Base-by-base conservation (phyloP, 2,113 vertebrate species). In the Chloroceryle aenea region DNA sequence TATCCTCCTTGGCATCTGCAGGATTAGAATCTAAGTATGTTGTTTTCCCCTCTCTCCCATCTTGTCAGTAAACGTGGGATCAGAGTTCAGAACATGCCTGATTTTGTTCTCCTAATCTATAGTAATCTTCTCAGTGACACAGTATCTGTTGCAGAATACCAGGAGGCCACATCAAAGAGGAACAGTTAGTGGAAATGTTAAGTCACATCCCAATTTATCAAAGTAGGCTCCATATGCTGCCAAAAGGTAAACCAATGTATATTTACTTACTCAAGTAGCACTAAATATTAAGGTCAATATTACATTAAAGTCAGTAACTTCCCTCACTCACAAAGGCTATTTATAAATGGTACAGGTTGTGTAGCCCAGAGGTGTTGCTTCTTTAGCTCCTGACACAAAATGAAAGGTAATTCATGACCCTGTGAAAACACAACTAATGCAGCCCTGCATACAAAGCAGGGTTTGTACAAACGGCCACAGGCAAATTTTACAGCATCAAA, bases 1-100 rank as follows among this genome's bases (percentile, higher is more conserved):
- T 1, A 1, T 83, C 71, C 66, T 86, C 43, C 83, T 78, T 68
- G 72, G 52, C 0, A 8, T 77, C 45, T 80, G 79, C 58, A 80
- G 71, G 85, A 95, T 95, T 94, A 96, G 85, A 92, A 63, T 36
- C 55, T 91, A 96, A 97, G 89, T 56, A 96, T 56, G 84, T 79
- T 85, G 76, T 64, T 89, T 93, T 73, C 38, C 69, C 29, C 14
- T 23, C 85, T 90, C 71, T 74, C n/a, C 58, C 1, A 0, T 93
- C 67, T 74, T 85, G 78, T 87, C 76, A 91, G 82, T 82, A 87
- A 91, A 95, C 0, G 61, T 78, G 94, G 72, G 84, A 95, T 96
- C 94, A 96, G 94, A 95, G 94, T 78, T 95, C 83, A 97, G 85
- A 95, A 95, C 77, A 96, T 47, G 93, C 59, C 83, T 95, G 71